Evolutionary conservation across 2,888 invertebrate genomes (phyloP), one percentile per base, ranked within the genome.

Genomic region (Sisyra nigra): DNA sequence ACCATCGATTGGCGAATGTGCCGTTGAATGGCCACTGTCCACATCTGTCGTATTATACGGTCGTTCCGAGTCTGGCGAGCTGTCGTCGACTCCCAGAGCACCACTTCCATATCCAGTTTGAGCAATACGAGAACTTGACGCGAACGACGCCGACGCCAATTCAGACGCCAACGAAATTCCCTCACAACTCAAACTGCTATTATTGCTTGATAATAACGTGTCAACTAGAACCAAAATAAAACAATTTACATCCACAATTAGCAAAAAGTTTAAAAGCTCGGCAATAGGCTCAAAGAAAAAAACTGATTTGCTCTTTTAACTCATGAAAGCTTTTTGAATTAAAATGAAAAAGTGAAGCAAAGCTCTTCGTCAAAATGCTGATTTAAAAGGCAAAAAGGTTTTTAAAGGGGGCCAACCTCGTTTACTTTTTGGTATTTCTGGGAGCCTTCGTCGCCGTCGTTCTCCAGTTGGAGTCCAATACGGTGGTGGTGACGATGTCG

Each of bases 21-120:
- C 86, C 14, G 89, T 89, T 52, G 89, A 89, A 57, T 89, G 87
- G 2, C 91, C 91, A 52, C 89, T 91, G 58, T 91, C 91, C 9
- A 81, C 80, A 84, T 80, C 3, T 74, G 75, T 40, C 74, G 58
- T 59, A 65, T 69, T 85, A 54, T 86, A 78, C 51, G 86, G 69
- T 48, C 84, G 71, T 55, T 87, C 87, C 17, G 87, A 87, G 55
- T 88, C 88, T 4, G 88, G 88, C 48, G 87, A 87, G 35, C 81
- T 81, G 57, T 88, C 87, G 56, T 80, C 83, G 53, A 85, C 81
- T 51, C 80, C 67, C 29, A 82, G 64, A 57, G 82, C 81, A 42
- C 79, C 76, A 53, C 81, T 80, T 61, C 81, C 81, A 51, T 81
- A 70, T 49, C 81, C 74, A 45, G 81, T 61, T 40, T 81, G 69